These are phyloP conservation scores for Ypsolopha sequella DNA, from an alignment of 2,888 invertebrate species.

Conservation along the genomic window DNA sequence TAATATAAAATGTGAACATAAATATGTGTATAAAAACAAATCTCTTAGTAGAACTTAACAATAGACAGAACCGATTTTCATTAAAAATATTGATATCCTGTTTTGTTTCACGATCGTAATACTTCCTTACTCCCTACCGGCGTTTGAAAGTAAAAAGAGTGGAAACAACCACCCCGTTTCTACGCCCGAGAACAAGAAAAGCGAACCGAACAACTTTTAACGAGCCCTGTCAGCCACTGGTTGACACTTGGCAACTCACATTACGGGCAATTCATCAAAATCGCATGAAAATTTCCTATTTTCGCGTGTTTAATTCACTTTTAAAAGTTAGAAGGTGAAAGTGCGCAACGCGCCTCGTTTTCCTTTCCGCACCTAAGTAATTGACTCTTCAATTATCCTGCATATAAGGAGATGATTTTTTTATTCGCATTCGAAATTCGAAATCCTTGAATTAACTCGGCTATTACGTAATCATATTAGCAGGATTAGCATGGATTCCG, in stretches of 20 bases:
- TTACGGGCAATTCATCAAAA: conserved; percentile 53
- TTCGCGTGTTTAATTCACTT: conserved; percentile 42
- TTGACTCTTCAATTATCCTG: neutral
- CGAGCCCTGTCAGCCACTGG: conserved; percentile 15
- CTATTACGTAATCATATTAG: neutral
- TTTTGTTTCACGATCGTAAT: too few relatives aligned
- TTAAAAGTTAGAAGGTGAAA: conserved; percentile 16
- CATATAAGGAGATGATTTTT: too few relatives aligned
- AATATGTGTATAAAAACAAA: too few relatives aligned
- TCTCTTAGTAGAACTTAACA: too few relatives aligned
- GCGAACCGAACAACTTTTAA: conserved; percentile 21
- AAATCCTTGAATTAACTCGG: neutral
- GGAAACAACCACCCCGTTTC: neutral
- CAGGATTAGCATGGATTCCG: neutral
- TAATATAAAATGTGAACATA: too few relatives aligned
- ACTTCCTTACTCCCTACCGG: too few relatives aligned
- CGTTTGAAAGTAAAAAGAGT: neutral
- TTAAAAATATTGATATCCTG: too few relatives aligned
- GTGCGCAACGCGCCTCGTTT: neutral
- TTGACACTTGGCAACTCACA: conserved; percentile 30
- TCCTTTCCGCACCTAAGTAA: conserved; percentile 4
- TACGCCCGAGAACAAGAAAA: neutral
- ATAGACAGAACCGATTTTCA: too few relatives aligned
- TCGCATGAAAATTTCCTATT: conserved; percentile 29
- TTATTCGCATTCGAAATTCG: neutral